Evolutionary conservation across 2,888 invertebrate genomes (phyloP).

Genomic region (Melolontha melolontha): DNA sequence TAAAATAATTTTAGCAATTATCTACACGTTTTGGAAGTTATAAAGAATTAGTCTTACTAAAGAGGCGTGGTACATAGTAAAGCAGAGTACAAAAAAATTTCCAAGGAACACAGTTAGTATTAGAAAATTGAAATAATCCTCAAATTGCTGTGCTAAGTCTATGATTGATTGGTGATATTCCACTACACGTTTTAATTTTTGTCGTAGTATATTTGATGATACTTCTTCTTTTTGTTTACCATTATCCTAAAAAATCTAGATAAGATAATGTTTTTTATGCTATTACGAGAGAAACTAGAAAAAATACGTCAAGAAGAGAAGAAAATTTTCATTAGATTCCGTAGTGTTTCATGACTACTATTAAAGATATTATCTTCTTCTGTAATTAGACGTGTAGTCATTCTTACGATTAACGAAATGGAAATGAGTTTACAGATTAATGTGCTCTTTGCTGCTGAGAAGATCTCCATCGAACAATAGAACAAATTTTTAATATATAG

Average conservation of each 20-base stretch:
- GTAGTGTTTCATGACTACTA: too few relatives aligned
- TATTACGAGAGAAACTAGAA: too few relatives aligned
- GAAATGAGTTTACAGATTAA: too few relatives aligned
- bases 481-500: too few relatives aligned
- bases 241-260: conserved; percentile 1
- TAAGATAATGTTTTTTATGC: not conserved
- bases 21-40: not conserved
- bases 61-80: conserved; percentile 40
- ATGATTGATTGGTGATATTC: conserved; percentile 46
- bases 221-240: not conserved
- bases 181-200: conserved; percentile 30
- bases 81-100: conserved; percentile 32
- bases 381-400: too few relatives aligned
- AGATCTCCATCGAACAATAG: too few relatives aligned
- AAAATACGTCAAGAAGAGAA: too few relatives aligned
- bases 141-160: conserved; percentile 43
- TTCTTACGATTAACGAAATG: too few relatives aligned
- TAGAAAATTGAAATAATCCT: conserved; percentile 44
- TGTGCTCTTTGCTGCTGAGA: too few relatives aligned
- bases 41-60: conserved; percentile 25
- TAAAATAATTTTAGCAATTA: not conserved
- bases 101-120: conserved; percentile 37
- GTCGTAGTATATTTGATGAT: not conserved
- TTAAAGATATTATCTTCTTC: too few relatives aligned
- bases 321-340: too few relatives aligned